Evolutionary conservation across 1,140 invertebrate genomes (phyloP).

Genomic region (Drosophila baimaii): DNA sequence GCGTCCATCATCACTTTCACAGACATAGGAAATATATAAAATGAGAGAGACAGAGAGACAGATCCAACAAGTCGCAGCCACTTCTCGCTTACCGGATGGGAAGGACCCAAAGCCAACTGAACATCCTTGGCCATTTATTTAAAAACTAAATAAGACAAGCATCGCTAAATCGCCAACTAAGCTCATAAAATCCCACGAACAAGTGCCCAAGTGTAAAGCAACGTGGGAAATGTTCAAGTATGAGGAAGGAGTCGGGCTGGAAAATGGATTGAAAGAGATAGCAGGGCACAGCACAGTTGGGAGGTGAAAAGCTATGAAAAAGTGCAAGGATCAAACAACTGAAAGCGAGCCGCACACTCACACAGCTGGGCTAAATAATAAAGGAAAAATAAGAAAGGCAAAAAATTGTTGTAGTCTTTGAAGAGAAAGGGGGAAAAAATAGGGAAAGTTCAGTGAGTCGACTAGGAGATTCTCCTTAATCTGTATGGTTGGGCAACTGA

Average conservation of each 20-base stretch:
- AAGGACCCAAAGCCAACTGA: conserved; percentile 38
- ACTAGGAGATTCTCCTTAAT: not conserved
- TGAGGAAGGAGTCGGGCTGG: conserved; percentile 26
- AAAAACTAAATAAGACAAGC: conserved; percentile 81
- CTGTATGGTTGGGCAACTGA: too few relatives aligned
- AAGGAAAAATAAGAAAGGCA: conserved; percentile 19
- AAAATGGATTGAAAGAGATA: conserved; percentile 35
- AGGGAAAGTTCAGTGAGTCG: not conserved
- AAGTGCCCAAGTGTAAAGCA: conserved; percentile 74
- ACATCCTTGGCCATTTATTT: conserved; percentile 76
- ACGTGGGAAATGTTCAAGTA: conserved; percentile 67
- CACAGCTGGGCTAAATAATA: conserved; percentile 51
- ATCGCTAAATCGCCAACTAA: conserved; percentile 82
- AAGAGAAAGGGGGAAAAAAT: conserved; percentile 28
- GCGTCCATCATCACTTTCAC: conserved; percentile 6
- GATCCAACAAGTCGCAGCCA: conserved; percentile 28
- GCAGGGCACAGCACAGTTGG: conserved; percentile 20
- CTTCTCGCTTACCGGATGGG: conserved; percentile 3
- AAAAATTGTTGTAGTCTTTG: conserved; percentile 16
- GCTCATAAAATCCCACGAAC: conserved; percentile 76
- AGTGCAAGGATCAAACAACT: conserved; percentile 78
- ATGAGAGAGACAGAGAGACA: not conserved
- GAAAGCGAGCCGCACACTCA: conserved; percentile 59
- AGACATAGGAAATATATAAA: not conserved
- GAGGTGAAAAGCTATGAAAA: conserved; percentile 71